phyloP scores from a whole-genome alignment of 2,797 vertebrate genomes.

The Octomys mimax region DNA sequence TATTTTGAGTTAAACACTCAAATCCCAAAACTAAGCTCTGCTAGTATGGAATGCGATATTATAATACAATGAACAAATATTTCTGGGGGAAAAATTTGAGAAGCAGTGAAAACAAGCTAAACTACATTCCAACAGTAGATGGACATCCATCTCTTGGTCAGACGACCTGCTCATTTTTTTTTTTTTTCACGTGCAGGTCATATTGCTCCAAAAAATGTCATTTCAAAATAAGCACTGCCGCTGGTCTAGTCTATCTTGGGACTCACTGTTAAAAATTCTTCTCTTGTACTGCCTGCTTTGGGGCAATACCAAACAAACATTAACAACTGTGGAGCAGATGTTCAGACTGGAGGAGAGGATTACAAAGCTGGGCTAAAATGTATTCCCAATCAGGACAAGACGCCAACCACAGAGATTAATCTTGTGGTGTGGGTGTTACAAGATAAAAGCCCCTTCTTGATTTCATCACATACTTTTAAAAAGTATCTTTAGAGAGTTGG shows the following conservation, averaged over 20 bases:
- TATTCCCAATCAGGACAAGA: conserved; percentile 68
- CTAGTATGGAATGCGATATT: conserved; percentile 19
- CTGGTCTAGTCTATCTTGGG: conserved; percentile 76
- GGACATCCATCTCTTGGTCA: conserved; percentile 66
- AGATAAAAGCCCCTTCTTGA: conserved; percentile 79
- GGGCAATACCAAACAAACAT: conserved; percentile 81
- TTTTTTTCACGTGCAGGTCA: conserved; percentile 66
- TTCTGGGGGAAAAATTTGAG: conserved; percentile 38
- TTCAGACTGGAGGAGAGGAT: conserved; percentile 65
- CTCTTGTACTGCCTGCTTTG: conserved; percentile 66
- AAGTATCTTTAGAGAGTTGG: conserved; percentile 33
- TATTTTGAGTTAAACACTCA: conserved; percentile 68
- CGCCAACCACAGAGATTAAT: conserved; percentile 57
- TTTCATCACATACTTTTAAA: conserved; percentile 75
- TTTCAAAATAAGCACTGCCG: conserved; percentile 79
- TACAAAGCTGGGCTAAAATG: conserved; percentile 63
- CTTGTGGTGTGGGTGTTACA: conserved; percentile 61
- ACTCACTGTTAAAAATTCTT: conserved; percentile 81
- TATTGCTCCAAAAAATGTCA: conserved; percentile 66
- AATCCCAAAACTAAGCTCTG: conserved; percentile 5
- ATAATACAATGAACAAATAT: conserved; percentile 63
- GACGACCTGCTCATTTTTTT: background rate
- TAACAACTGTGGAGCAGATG: conserved; percentile 85
- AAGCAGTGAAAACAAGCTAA: conserved; percentile 70
- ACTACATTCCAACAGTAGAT: conserved; percentile 72